Conservation (phyloP, 2,113 vertebrate genomes). For the Chitala chitala region DNA sequence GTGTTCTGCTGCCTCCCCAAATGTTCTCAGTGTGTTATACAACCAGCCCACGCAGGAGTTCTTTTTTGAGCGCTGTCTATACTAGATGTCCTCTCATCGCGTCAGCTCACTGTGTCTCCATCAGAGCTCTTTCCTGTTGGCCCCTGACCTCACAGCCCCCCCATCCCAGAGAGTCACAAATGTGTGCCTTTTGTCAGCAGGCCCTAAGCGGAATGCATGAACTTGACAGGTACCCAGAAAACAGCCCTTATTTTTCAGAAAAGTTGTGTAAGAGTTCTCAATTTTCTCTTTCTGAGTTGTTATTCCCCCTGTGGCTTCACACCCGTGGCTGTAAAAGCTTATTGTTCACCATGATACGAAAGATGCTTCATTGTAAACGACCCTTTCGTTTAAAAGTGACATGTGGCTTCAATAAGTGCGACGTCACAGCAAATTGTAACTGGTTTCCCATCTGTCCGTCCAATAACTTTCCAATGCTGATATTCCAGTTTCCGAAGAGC, state of each 20-base stretch:
- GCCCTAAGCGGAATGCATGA: not conserved
- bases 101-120: not conserved
- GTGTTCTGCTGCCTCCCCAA: not conserved
- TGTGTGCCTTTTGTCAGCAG: too few species aligned
- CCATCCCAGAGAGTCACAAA: not conserved
- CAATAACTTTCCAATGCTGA: too few species aligned
- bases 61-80: not conserved
- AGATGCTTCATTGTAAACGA: too few species aligned
- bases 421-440: too few species aligned
- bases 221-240: not conserved
- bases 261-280: not conserved
- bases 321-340: too few species aligned
- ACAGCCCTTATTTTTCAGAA: not conserved
- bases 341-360: not conserved
- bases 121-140: not conserved
- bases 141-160: not conserved
- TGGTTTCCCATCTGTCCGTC: too few species aligned
- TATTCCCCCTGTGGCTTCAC: not conserved
- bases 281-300: not conserved
- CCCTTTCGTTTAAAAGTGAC: too few species aligned
- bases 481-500: too few species aligned
- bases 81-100: not conserved
- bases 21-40: not conserved
- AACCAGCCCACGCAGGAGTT: conserved; percentile 12
- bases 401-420: too few species aligned